A percentile compares a stretch with the other conserved stretches of the same genome.
phyloP scores from a whole-genome alignment of 2,888 invertebrate species.

The Torymus aiolomorphi region DNA sequence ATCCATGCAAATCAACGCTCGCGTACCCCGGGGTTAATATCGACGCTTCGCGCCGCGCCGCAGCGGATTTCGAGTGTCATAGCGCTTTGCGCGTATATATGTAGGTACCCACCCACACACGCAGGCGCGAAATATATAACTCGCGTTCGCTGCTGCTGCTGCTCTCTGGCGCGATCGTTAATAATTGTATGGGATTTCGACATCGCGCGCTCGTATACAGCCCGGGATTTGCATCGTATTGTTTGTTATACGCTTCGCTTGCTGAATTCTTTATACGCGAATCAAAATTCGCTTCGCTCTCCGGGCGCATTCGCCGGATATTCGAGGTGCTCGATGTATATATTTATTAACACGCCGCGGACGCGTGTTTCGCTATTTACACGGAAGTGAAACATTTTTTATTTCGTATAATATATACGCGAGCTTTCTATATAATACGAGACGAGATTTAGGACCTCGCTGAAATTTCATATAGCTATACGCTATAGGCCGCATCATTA shows the following conservation, averaged over 20 bases:
- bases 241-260: constrained; percentile 29
- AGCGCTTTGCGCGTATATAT: neutral
- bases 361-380: too few species aligned
- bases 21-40: neutral
- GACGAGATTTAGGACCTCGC: too few species aligned
- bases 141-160: neutral
- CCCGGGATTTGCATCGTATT: constrained; percentile 47
- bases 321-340: neutral
- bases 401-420: too few species aligned
- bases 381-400: too few species aligned
- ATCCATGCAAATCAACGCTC: constrained; percentile 49
- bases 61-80: constrained; percentile 36
- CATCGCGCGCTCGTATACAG: neutral
- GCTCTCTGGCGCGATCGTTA: constrained; percentile 35
- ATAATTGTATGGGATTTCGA: constrained; percentile 54
- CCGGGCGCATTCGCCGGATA: neutral
- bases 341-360: neutral
- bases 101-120: neutral
- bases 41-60: neutral
- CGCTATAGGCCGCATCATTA: too few species aligned
- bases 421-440: too few species aligned
- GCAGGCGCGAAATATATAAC: constrained; percentile 24
- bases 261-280: constrained; percentile 28
- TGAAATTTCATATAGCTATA: too few species aligned
- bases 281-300: constrained; percentile 28